Conservation (phyloP, 2,113 vertebrate genomes). For the Laticauda laticaudata region DNA sequence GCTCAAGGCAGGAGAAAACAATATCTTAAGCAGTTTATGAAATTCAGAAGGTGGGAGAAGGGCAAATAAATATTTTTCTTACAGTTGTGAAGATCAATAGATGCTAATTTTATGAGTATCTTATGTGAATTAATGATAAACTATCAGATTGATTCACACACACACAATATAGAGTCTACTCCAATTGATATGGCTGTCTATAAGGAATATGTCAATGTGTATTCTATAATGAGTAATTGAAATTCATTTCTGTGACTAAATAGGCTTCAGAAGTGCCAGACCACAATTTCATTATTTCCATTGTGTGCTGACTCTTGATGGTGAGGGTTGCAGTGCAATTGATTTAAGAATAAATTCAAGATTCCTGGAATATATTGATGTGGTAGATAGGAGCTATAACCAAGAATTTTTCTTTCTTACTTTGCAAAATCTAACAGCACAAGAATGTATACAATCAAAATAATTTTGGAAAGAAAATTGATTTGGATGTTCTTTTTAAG, state of each 20-base stretch:
- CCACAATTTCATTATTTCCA: neutral
- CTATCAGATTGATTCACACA: neutral
- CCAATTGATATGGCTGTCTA: neutral
- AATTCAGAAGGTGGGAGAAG: neutral
- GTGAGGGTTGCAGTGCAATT: neutral
- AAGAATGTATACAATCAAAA: neutral
- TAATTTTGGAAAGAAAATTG: neutral
- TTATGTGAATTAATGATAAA: neutral
- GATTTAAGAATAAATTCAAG: neutral
- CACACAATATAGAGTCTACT: neutral
- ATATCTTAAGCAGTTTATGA: neutral
- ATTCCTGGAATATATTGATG: neutral
- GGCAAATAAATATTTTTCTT: neutral
- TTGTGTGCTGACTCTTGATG: neutral
- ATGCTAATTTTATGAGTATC: neutral
- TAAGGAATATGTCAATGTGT: neutral
- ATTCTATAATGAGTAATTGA: neutral
- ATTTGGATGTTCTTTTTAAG: constrained; percentile 43
- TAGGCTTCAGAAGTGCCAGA: neutral
- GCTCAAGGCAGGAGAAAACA: neutral
- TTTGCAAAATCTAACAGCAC: neutral
- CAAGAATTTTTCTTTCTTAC: neutral
- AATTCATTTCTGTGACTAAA: too few relatives aligned
- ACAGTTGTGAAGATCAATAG: neutral
- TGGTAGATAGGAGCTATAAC: too few relatives aligned